Evolutionary conservation across 2,113 vertebrate species (phyloP).

Genomic region (Cryptomyrus ogoouensis): DNA sequence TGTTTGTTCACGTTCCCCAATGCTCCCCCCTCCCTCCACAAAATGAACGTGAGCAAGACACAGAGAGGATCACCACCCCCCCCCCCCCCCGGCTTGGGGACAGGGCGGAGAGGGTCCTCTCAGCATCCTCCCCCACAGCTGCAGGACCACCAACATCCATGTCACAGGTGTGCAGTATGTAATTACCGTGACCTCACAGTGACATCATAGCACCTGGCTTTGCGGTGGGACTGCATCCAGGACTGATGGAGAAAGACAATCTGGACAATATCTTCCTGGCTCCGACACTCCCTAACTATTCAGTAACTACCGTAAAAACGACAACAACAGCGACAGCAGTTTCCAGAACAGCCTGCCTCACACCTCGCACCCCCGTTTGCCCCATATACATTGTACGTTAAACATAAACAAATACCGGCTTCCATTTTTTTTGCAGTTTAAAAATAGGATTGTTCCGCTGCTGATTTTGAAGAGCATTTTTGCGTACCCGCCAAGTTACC

Average conservation of each 20-base stretch:
- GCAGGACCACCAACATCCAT: background rate
- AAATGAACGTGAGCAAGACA: conserved; percentile 30
- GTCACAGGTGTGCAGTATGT: background rate
- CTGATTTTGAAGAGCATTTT: background rate
- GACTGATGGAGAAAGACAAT: too few relatives aligned
- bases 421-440: conserved; percentile 79
- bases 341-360: background rate
- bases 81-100: background rate
- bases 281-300: background rate
- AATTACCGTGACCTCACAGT: background rate
- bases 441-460: conserved; percentile 36
- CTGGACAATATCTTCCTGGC: background rate
- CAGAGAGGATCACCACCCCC: background rate
- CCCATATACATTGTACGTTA: background rate
- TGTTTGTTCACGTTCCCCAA: conserved; percentile 41
- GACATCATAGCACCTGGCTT: background rate
- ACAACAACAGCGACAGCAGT: background rate
- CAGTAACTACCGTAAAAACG: background rate
- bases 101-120: background rate
- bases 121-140: too few relatives aligned
- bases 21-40: conserved; percentile 31
- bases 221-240: background rate
- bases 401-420: conserved; percentile 32
- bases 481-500: conserved; percentile 52
- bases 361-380: background rate